These are phyloP conservation scores for Drosophila hamatofila DNA, from an alignment of 2,888 invertebrate genomes.

Conservation along the genomic window DNA sequence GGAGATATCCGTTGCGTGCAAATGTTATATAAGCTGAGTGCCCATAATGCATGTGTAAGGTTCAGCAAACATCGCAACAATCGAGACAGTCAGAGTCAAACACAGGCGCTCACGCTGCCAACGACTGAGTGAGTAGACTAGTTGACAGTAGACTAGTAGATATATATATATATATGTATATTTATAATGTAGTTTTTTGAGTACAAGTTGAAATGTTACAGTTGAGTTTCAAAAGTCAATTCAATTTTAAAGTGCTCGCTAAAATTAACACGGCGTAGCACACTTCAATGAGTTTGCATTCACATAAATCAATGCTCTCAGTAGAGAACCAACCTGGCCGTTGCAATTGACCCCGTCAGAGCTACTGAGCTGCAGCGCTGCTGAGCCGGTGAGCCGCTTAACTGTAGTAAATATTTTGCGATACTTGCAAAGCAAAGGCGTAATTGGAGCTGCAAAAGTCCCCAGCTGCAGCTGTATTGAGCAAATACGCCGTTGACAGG, in stretches of 20 bases:
- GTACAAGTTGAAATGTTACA: constrained; percentile 17
- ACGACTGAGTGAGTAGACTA: constrained; percentile 3
- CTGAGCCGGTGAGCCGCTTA: neutral
- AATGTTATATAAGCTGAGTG: constrained; percentile 18
- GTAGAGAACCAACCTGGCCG: neutral
- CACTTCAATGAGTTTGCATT: constrained; percentile 22
- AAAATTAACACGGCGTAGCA: constrained; percentile 35
- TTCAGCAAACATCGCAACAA: constrained; percentile 32
- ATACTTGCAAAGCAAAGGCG: constrained; percentile 13
- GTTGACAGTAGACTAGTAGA: neutral
- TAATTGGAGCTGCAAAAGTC: constrained; percentile 44
- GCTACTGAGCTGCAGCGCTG: neutral
- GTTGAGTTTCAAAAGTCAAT: constrained; percentile 16
- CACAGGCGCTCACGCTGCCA: constrained; percentile 22
- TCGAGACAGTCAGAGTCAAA: neutral
- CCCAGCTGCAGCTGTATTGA: constrained; percentile 13
- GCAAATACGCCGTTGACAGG: constrained; percentile 9
- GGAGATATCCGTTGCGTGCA: constrained; percentile 26
- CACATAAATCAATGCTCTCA: constrained; percentile 32
- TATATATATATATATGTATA: neutral
- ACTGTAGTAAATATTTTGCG: constrained; percentile 19
- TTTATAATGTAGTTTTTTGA: neutral
- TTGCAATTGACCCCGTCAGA: neutral
- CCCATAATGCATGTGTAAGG: constrained; percentile 32
- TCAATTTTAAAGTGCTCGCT: constrained; percentile 52